Base-by-base conservation (phyloP, 2,888 invertebrate genomes). In the Brachypalpus laphriformis region DNA sequence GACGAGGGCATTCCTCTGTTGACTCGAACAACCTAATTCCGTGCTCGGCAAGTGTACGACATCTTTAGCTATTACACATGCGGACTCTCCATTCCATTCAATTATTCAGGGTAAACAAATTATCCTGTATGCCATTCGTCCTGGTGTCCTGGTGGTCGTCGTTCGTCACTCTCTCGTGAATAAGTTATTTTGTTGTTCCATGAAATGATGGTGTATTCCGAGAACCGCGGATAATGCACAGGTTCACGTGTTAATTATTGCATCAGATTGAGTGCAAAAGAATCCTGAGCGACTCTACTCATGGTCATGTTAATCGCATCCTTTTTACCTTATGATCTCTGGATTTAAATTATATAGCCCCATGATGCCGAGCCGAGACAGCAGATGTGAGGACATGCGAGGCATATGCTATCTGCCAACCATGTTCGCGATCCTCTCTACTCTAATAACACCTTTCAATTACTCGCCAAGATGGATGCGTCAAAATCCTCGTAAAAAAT, bases 391-490 rank as follows among this genome's bases (percentile, higher is more conserved):
- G 59, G 54, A 11, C 68, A 75, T 65, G 56, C n/a, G 56, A 72
- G 16, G 45, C 85, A 85, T 81, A 75, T 85, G 85, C 45, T 57
- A 31, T 54, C 54, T 40, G 25, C 9, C 45, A 47, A 71, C 65
- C 70, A 65, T 75, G 63, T 70, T 75, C 74, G 85, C 75, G 85
- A 85, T 81, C 66, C 81, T 71, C 81, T 71, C 25, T 25, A 25
- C 25, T 25, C 85, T 85, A 85, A 85, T 85, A 81, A 85, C 81
- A 85, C 85, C 85, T 85, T 85, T 85, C 85, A 85, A 85, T 85
- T 85, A 81, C 75, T 70, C 54, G 81, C 57, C 81, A 81, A 81
- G 85, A 81, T 85, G 81, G 85, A 85, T 81, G 85, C 85, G 85
- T 71, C 81, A 80, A 85, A 85, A 76, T 76, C 75, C 70, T 85